Evolutionary conservation across 2,113 vertebrate genomes (phyloP).

Genomic region (Platycercus adscitus): DNA sequence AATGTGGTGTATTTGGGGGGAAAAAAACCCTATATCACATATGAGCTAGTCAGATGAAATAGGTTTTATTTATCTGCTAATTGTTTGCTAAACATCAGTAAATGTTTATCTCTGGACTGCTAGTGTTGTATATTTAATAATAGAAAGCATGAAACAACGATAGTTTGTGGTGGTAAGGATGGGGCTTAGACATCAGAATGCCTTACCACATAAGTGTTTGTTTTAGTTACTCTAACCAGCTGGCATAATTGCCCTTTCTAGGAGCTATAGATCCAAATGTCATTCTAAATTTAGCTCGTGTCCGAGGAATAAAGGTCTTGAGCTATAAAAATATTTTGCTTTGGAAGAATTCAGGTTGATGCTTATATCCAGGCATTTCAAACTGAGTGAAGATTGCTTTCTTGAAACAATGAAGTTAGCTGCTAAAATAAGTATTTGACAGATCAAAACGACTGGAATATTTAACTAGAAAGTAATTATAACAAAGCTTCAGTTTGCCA

Average conservation of each 20-base stretch:
- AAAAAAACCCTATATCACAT: not conserved
- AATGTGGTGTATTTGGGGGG: not conserved
- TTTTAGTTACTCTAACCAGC: conserved; percentile 72
- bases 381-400: not conserved
- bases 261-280: conserved; percentile 68
- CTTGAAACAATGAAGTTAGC: not conserved
- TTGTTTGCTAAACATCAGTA: conserved; percentile 2
- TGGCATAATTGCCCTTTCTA: conserved; percentile 72
- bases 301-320: conserved; percentile 57
- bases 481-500: not conserved
- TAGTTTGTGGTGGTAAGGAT: not conserved
- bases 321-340: conserved; percentile 68
- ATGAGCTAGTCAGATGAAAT: not conserved
- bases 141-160: conserved; percentile 35
- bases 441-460: conserved; percentile 6
- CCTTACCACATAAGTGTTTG: conserved; percentile 66
- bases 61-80: not conserved
- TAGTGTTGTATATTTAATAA: conserved; percentile 37
- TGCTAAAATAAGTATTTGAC: not conserved
- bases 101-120: conserved; percentile 27
- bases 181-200: conserved; percentile 46
- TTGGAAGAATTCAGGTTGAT: conserved; percentile 29
- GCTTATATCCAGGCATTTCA: not conserved
- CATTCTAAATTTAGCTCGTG: conserved; percentile 68
- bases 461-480: conserved; percentile 1